Base-by-base conservation (phyloP, 2,888 invertebrate genomes). In the Cheiracanthium punctorium region DNA sequence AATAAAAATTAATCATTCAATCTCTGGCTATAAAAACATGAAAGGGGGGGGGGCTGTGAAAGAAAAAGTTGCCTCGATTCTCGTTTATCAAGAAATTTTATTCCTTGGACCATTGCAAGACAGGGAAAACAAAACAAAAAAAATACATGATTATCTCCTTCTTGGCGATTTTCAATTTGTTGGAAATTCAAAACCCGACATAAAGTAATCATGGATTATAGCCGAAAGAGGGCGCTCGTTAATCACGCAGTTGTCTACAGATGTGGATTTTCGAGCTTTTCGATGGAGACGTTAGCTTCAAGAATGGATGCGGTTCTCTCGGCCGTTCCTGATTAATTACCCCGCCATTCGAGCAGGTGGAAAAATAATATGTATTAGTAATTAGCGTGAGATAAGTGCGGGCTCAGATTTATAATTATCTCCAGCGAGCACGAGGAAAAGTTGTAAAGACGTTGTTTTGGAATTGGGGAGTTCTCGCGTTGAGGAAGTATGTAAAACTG, bases 301-400 rank as follows among this genome's bases (percentile, higher is more conserved):
- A 67, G 52, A 65, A 67, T 33, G 30, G 75, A 48, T 69, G 28
- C 79, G 58, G 58, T 74, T 73, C n/a, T 85, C 17, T 30, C 30
- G 41, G 20, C 28, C 14, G 37, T 41, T n/a, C n/a, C n/a, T 85
- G 79, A 85, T 85, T 85, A 85, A 80, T 85, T 79, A 37, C 69
- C 20, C 43, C 4, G 7, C 17, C 41, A 28, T 69, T 71, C 7
- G 71, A 29, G 17, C 37, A 71, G 43, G 28, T 29, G 43, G 24
- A 70, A 37, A 48, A 17, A 48, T 48, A 48, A 48, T 48, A 48
- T 48, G 17, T 48, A 48, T 10, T 48, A 2, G 14, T 48, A 48
- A 48, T 48, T 48, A 17, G 43, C 17, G 14, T 17, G 43, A 48
- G 10, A 48, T 17, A 17, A 8, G 37, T 37, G 37, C 37, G 12